phyloP scores from a whole-genome alignment of 2,113 vertebrate genomes.

The Chloropsis hardwickii region DNA sequence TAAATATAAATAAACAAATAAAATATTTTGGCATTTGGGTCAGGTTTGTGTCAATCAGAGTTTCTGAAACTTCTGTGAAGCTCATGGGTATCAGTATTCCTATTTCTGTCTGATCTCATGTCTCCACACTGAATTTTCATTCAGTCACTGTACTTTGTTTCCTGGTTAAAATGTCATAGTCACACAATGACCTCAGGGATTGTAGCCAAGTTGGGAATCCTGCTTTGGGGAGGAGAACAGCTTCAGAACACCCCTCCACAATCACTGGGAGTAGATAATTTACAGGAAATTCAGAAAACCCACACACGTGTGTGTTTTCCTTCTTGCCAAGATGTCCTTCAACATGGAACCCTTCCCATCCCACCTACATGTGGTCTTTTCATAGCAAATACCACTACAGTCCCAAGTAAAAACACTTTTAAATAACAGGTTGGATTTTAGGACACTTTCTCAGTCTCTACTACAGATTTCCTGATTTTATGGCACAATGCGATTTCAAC shows the following conservation, averaged over 20 bases:
- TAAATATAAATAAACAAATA: neutral
- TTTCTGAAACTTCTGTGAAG: neutral
- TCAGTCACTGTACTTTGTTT: neutral
- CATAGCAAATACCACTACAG: neutral
- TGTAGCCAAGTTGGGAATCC: neutral
- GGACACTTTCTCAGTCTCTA: neutral
- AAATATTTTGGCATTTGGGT: neutral
- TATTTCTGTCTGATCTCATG: neutral
- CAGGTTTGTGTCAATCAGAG: neutral
- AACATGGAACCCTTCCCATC: neutral
- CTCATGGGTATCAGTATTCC: neutral
- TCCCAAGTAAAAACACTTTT: neutral
- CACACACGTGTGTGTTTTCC: accelerated
- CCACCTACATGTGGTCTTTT: neutral
- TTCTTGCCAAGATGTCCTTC: neutral
- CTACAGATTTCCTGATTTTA: neutral
- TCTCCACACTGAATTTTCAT: neutral
- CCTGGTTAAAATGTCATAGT: neutral
- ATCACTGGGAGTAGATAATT: neutral
- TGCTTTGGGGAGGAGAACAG: neutral
- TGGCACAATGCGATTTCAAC: accelerated
- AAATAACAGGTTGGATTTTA: neutral
- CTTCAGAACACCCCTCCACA: neutral
- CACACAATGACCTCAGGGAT: neutral
- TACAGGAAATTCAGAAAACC: neutral